Evolutionary conservation across 2,888 invertebrate species (phyloP).

Genomic region (Hirtodrosophila cameraria): DNA sequence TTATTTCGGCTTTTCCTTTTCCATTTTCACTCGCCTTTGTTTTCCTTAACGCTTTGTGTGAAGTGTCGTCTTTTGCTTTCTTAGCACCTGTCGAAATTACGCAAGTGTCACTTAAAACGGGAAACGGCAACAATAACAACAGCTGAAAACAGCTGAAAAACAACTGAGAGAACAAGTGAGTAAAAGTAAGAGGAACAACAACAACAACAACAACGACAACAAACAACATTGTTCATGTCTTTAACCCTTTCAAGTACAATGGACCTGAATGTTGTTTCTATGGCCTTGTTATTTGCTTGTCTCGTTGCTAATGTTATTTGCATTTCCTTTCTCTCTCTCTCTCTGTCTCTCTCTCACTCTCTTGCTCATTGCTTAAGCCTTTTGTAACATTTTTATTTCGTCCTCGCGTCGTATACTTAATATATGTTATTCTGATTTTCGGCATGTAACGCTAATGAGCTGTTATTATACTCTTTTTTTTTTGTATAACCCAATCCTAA

Average conservation of each 20-base stretch:
- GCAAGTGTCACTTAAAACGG: constrained; percentile 67
- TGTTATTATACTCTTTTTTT: constrained; percentile 26
- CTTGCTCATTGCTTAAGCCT: constrained; percentile 9
- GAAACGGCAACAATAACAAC: constrained; percentile 38
- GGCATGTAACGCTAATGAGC: constrained; percentile 54
- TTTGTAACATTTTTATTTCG: constrained; percentile 26
- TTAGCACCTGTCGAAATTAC: constrained; percentile 74
- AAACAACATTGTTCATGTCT: constrained; percentile 38
- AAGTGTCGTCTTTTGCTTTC: constrained; percentile 55
- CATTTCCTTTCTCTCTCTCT: constrained; percentile 53
- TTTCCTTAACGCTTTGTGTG: constrained; percentile 55
- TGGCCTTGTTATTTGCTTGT: constrained; percentile 34
- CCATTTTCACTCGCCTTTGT: constrained; percentile 56
- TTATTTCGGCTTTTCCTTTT: constrained; percentile 19
- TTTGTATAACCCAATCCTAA: too few relatives aligned
- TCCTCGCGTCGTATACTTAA: constrained; percentile 50
- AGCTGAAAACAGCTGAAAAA: too few relatives aligned
- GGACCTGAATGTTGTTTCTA: constrained; percentile 20
- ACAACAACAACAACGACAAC: constrained; percentile 22
- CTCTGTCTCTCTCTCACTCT: too few relatives aligned
- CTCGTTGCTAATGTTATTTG: constrained; percentile 53
- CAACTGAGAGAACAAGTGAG: constrained; percentile 27
- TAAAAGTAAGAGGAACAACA: too few relatives aligned
- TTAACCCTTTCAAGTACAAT: constrained; percentile 65
- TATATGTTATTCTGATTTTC: constrained; percentile 46